phyloP scores from a whole-genome alignment of 2,113 vertebrate genomes.

The Arizona elegans region DNA sequence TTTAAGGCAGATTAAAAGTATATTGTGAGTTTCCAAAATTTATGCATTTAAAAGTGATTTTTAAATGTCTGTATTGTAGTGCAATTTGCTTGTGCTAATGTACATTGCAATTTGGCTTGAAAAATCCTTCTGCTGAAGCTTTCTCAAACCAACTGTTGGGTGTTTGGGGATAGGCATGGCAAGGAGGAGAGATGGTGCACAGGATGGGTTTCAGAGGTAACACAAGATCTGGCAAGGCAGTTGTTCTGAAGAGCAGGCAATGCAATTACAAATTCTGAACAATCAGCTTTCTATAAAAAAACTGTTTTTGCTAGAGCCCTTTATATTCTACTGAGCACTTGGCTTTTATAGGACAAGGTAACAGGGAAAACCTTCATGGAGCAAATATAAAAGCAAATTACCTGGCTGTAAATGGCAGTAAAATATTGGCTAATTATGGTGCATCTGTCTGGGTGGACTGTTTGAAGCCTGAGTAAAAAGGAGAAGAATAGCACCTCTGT shows the following conservation, averaged over 20 bases:
- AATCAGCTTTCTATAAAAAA: conserved; percentile 6
- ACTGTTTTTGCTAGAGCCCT: conserved; percentile 5
- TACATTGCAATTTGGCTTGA: not conserved
- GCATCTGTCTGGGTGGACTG: conserved; percentile 8
- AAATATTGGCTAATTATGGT: not conserved
- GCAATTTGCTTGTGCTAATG: not conserved
- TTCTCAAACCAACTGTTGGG: not conserved
- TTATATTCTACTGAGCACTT: not conserved
- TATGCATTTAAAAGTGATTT: not conserved
- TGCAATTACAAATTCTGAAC: not conserved
- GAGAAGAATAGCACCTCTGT: not conserved
- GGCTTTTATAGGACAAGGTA: conserved; percentile 17
- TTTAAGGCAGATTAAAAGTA: not conserved
- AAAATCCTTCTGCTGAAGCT: not conserved
- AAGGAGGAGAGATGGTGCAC: not conserved
- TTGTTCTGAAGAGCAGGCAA: not conserved
- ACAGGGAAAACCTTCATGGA: not conserved
- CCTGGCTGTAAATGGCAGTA: not conserved
- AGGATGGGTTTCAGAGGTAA: not conserved
- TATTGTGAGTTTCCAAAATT: not conserved
- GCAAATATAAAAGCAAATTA: conserved; percentile 1
- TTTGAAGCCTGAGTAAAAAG: not conserved
- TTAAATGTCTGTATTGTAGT: not conserved
- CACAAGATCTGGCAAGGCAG: not conserved
- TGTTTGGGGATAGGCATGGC: not conserved